These are phyloP conservation scores for Plestiodon gilberti DNA, from an alignment of 2,113 vertebrate species.

Conservation along the genomic window DNA sequence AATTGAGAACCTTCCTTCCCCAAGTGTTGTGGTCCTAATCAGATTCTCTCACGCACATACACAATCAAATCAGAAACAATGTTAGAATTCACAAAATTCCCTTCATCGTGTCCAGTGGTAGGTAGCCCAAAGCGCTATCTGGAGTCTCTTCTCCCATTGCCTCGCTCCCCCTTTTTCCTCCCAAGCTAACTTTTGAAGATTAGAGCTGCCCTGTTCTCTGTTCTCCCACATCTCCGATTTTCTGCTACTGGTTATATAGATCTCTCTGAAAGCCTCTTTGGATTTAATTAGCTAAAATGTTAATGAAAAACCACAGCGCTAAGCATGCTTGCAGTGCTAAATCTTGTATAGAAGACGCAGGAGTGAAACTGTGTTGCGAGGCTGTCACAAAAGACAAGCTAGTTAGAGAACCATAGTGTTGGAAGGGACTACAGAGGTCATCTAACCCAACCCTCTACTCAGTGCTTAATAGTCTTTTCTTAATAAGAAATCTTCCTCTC, in stretches of 20 bases:
- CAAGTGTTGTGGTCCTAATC: no score
- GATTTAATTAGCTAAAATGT: slow-evolving; percentile 10
- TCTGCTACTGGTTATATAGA: slow-evolving; percentile 24
- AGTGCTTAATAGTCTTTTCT: no score
- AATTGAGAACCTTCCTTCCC: no score
- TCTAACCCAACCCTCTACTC: no score
- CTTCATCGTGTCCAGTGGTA: no score
- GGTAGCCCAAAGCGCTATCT: background rate
- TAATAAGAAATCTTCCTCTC: background rate
- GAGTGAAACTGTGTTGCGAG: background rate
- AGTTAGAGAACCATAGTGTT: no score
- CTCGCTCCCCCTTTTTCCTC: background rate
- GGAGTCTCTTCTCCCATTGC: background rate
- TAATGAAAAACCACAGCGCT: background rate
- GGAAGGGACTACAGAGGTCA: no score
- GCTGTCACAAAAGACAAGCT: background rate
- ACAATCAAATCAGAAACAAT: no score
- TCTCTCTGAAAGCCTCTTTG: slow-evolving; percentile 1
- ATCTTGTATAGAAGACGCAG: background rate
- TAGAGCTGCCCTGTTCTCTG: background rate
- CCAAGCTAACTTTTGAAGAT: background rate
- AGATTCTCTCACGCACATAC: no score
- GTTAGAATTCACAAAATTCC: no score
- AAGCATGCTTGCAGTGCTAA: background rate
- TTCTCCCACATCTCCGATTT: slow-evolving; percentile 28